These are phyloP conservation scores for Tiliqua scincoides DNA, from an alignment of 2,113 vertebrate genomes.

Conservation along the genomic window DNA sequence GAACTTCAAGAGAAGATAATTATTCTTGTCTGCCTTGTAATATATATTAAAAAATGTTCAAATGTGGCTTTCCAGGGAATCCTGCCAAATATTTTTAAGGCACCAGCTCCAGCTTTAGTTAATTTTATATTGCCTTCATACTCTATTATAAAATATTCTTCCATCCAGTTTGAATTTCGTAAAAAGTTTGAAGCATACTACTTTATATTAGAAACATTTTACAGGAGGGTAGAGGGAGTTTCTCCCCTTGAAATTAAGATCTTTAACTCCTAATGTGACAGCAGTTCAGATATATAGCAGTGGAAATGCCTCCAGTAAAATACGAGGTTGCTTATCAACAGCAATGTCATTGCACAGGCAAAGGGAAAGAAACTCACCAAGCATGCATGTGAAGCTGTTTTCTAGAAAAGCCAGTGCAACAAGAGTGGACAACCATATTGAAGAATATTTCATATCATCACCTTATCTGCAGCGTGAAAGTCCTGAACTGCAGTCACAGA, in stretches of 20 bases:
- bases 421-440: slow-evolving; percentile 46
- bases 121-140: slow-evolving; percentile 82
- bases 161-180: slow-evolving; percentile 79
- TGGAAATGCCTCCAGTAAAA: slow-evolving; percentile 43
- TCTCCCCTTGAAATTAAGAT: slow-evolving; percentile 58
- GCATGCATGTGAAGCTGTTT: slow-evolving; percentile 22
- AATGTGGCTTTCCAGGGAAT: slow-evolving; percentile 89
- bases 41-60: slow-evolving; percentile 87
- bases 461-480: neutral
- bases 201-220: slow-evolving; percentile 71
- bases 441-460: slow-evolving; percentile 36
- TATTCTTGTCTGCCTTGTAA: slow-evolving; percentile 90
- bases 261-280: slow-evolving; percentile 49
- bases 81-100: slow-evolving; percentile 85
- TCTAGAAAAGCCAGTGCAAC: slow-evolving; percentile 36
- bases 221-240: neutral
- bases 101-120: slow-evolving; percentile 85
- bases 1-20: slow-evolving; percentile 86
- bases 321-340: neutral
- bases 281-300: slow-evolving; percentile 35
- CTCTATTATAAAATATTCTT: slow-evolving; percentile 80
- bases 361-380: neutral
- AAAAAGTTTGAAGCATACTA: slow-evolving; percentile 62
- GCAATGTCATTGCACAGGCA: neutral
- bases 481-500: neutral